These are phyloP conservation scores for Nomia melanderi DNA, from an alignment of 1,140 invertebrate genomes.

Conservation along the genomic window DNA sequence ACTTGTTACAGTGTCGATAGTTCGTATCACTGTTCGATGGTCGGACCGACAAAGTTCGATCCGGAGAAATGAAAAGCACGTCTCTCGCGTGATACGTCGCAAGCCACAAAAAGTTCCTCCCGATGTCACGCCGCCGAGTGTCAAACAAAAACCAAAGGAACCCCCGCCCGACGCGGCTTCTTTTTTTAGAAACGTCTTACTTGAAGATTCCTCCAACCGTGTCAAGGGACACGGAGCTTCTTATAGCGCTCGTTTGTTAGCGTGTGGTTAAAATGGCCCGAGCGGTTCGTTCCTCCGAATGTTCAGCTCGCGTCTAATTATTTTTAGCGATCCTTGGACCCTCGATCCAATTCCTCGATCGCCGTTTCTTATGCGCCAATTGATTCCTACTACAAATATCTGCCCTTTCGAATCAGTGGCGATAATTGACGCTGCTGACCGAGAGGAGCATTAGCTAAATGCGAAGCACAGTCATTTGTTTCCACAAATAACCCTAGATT, in stretches of 20 bases:
- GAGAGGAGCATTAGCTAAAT: too few relatives aligned
- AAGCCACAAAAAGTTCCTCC: neutral
- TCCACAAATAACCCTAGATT: too few relatives aligned
- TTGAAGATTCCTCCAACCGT: neutral
- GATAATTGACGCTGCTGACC: too few relatives aligned
- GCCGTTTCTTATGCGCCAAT: neutral
- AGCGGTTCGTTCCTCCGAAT: neutral
- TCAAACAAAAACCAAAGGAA: neutral
- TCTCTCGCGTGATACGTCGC: too few relatives aligned
- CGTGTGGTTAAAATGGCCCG: neutral
- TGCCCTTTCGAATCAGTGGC: too few relatives aligned
- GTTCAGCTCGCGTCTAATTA: neutral
- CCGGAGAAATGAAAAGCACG: too few relatives aligned
- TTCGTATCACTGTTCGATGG: too few relatives aligned
- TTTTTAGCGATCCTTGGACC: neutral
- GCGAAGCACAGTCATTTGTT: too few relatives aligned
- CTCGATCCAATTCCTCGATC: too few relatives aligned
- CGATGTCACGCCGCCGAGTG: neutral
- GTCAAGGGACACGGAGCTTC: neutral
- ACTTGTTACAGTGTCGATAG: too few relatives aligned
- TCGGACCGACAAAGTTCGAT: too few relatives aligned
- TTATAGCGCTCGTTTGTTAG: neutral
- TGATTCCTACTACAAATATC: too few relatives aligned
- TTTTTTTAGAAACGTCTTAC: slow-evolving; percentile 10
- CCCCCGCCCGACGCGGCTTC: neutral